Conservation (phyloP, 2,888 invertebrate genomes). For the Allolobophora icterica region DNA sequence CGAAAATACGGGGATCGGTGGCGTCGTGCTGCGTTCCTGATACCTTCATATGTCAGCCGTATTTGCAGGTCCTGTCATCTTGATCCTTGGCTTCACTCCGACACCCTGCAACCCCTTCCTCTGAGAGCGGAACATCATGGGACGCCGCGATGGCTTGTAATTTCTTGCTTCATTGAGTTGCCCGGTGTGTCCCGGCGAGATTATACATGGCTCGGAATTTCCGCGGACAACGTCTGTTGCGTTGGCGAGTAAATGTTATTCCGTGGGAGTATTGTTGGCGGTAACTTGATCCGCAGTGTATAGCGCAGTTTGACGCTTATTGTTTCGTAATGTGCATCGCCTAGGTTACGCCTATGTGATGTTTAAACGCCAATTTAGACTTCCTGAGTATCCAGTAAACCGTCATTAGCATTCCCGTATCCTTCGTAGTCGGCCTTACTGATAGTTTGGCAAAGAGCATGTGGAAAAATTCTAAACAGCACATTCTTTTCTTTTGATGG, state of each 20-base stretch:
- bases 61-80: not conserved
- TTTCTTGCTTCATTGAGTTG: not conserved
- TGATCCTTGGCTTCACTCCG: not conserved
- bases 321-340: not conserved
- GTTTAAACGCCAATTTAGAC: not conserved
- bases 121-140: not conserved
- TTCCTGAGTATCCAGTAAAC: no score
- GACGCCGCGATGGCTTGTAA: not conserved
- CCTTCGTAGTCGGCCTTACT: no score
- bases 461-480: no score
- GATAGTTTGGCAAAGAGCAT: no score
- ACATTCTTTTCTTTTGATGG: no score
- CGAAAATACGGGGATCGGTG: not conserved
- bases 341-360: not conserved
- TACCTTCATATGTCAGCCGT: conserved; percentile 13
- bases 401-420: no score
- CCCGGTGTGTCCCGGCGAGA: not conserved
- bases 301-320: not conserved
- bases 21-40: conserved; percentile 10
- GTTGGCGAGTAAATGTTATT: not conserved
- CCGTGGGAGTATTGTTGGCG: not conserved
- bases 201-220: not conserved
- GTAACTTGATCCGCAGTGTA: not conserved
- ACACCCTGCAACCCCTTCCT: not conserved
- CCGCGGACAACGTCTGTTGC: not conserved